Conservation (phyloP, 2,888 invertebrate genomes). For the Pseudoips prasinana region DNA sequence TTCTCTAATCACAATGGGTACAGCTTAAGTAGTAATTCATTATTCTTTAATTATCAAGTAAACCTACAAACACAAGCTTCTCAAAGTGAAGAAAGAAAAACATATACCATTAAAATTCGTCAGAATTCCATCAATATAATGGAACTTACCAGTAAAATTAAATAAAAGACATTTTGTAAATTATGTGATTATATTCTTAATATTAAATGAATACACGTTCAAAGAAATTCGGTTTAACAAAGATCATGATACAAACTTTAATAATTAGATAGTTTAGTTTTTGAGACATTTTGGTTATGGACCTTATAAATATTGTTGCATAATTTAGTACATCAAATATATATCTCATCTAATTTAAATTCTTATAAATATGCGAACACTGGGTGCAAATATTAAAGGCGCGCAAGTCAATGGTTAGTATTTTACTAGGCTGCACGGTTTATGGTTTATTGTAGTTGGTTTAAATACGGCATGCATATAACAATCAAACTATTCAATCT, state of each 20-base stretch:
- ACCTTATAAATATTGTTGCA: constrained; percentile 26
- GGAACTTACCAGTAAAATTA: too few relatives aligned
- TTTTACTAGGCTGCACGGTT: too few relatives aligned
- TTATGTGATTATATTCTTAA: constrained; percentile 69
- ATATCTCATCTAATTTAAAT: constrained; percentile 24
- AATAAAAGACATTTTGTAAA: constrained; percentile 49
- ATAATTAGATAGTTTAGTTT: constrained; percentile 36
- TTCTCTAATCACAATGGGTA: too few relatives aligned
- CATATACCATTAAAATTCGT: too few relatives aligned
- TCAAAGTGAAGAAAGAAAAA: too few relatives aligned
- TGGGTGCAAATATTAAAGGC: constrained; percentile 33
- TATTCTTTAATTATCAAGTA: too few relatives aligned
- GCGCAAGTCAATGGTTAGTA: constrained; percentile 3
- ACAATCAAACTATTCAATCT: too few relatives aligned
- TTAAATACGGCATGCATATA: too few relatives aligned
- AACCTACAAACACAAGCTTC: too few relatives aligned
- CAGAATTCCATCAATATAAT: too few relatives aligned
- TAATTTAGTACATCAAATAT: constrained; percentile 36
- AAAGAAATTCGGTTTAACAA: constrained; percentile 58
- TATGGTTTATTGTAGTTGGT: too few relatives aligned
- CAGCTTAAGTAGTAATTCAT: too few relatives aligned
- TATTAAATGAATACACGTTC: constrained; percentile 57
- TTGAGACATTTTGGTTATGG: constrained; percentile 25
- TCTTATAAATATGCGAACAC: constrained; percentile 27
- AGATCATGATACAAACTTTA: constrained; percentile 36